Evolutionary conservation across 1,140 invertebrate species (phyloP).

Genomic region (Ruditapes philippinarum): DNA sequence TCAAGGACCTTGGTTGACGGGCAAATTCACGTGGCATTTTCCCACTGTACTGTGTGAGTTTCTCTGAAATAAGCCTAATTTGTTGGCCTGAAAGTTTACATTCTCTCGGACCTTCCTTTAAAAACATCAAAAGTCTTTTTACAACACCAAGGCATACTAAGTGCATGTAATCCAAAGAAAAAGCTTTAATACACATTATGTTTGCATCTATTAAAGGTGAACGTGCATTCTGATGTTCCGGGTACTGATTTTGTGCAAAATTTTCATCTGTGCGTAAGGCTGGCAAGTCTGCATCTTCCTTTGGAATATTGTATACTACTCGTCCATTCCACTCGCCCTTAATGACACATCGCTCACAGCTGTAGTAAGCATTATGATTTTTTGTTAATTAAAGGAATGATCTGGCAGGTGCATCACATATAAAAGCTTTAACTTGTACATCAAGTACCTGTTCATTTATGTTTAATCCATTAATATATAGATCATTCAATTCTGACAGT

Average conservation of each 20-base stretch:
- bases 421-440: constrained; percentile 72
- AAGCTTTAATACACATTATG: constrained; percentile 79
- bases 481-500: constrained; percentile 74
- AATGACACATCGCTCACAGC: constrained; percentile 70
- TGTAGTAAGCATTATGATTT: constrained; percentile 74
- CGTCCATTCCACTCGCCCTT: constrained; percentile 64
- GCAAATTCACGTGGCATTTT: constrained; percentile 84
- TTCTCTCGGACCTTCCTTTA: constrained; percentile 67
- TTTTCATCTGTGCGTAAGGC: neutral
- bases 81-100: constrained; percentile 20
- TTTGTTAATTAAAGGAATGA: constrained; percentile 82
- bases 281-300: neutral
- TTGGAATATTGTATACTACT: constrained; percentile 46
- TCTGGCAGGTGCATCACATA: constrained; percentile 85
- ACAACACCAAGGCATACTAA: constrained; percentile 84
- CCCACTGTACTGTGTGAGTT: constrained; percentile 49
- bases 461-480: constrained; percentile 65
- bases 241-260: neutral
- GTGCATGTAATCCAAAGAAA: constrained; percentile 86
- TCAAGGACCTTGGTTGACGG: constrained; percentile 83
- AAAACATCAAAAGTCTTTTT: constrained; percentile 79
- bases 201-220: constrained; percentile 45
- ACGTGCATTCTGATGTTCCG: neutral
- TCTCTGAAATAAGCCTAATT: constrained; percentile 63
- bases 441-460: constrained; percentile 67